These are phyloP conservation scores for Hemicordylus capensis DNA, from an alignment of 2,113 vertebrate genomes.

Conservation along the genomic window DNA sequence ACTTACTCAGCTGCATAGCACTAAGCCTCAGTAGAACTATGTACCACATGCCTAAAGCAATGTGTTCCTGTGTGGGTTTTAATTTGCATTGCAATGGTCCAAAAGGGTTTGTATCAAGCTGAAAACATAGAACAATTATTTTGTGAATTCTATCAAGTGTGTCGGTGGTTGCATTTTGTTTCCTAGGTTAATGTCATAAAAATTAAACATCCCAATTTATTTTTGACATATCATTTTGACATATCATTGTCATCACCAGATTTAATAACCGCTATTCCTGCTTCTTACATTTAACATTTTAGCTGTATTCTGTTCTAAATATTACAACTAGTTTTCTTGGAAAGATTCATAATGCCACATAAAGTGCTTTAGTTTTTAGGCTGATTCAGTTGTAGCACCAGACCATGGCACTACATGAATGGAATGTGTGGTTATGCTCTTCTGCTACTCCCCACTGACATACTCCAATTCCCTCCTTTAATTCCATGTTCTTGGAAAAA, in stretches of 20 bases:
- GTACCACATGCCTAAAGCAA: not conserved
- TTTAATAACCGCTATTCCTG: not conserved
- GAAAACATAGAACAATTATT: not conserved
- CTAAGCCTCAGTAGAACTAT: not conserved
- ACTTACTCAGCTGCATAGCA: not conserved
- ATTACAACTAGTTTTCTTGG: not conserved
- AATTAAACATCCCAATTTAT: not conserved
- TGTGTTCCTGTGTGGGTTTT: not conserved
- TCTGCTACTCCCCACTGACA: not conserved
- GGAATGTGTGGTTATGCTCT: not conserved
- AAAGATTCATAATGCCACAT: not conserved
- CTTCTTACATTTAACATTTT: not conserved
- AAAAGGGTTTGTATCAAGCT: not conserved
- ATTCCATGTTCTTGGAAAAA: not conserved
- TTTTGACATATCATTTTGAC: not conserved
- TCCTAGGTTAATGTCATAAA: slow-evolving; percentile 1
- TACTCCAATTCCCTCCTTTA: not conserved
- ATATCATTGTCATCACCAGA: not conserved
- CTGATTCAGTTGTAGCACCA: not conserved
- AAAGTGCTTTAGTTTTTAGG: not conserved
- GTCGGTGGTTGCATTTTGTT: not conserved
- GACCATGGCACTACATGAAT: not conserved
- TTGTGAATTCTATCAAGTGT: not conserved
- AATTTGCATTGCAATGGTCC: not conserved
- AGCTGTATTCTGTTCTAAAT: not conserved